Evolutionary conservation across 1,140 invertebrate genomes (phyloP).

Genomic region (Eriocheir sinensis): DNA sequence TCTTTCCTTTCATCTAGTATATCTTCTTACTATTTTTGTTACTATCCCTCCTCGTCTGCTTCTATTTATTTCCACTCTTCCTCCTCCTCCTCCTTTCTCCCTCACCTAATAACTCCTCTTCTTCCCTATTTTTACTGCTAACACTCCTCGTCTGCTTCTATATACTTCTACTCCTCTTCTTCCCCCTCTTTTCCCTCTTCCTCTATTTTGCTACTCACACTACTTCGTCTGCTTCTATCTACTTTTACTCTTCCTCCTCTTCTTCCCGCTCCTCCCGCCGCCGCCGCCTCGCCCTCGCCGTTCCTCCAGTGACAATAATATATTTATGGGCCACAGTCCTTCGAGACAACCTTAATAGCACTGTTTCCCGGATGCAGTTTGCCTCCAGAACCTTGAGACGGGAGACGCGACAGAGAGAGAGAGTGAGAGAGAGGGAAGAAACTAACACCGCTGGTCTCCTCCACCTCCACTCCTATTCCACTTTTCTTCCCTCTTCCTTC

Average conservation of each 20-base stretch:
- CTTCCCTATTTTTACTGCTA: too few relatives aligned
- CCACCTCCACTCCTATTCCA: background rate
- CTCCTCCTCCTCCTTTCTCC: too few relatives aligned
- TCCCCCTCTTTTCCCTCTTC: background rate
- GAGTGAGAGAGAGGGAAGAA: too few relatives aligned
- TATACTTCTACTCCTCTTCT: too few relatives aligned
- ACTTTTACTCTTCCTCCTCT: background rate
- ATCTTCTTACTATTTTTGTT: too few relatives aligned
- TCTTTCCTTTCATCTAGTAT: too few relatives aligned
- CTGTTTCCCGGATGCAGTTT: slow-evolving; percentile 56
- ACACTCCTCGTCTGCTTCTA: too few relatives aligned
- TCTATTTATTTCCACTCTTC: too few relatives aligned
- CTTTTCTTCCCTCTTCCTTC: background rate
- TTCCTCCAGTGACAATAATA: slow-evolving; percentile 58
- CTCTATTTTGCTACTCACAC: background rate
- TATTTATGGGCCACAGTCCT: slow-evolving; percentile 56
- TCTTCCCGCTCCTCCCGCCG: background rate
- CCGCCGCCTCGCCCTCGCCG: background rate
- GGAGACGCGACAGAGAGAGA: background rate
- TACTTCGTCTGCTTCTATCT: background rate
- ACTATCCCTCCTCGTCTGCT: too few relatives aligned
- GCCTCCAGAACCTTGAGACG: background rate
- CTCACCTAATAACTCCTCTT: too few relatives aligned
- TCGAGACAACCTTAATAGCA: slow-evolving; percentile 36
- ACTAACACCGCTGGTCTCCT: background rate